Percentiles rank a stretch among this genome's conserved stretches.
Evolutionary conservation across 2,113 vertebrate species (phyloP).

Genomic region (Pungitius pungitius): DNA sequence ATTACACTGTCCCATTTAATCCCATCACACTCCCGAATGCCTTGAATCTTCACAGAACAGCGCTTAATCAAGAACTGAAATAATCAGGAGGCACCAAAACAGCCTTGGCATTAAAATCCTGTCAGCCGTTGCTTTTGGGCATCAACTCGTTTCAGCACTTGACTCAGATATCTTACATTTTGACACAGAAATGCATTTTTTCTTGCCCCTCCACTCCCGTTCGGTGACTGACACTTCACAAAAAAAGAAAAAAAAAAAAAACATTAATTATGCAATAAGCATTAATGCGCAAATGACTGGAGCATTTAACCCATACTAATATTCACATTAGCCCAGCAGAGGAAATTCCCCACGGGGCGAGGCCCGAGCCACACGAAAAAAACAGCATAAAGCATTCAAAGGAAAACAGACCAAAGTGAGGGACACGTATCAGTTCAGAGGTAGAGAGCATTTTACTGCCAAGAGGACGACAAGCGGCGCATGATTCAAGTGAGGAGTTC

Average conservation of each 20-base stretch:
- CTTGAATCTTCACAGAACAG: slow-evolving; percentile 63
- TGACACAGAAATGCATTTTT: slow-evolving; percentile 20
- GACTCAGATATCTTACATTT: slow-evolving; percentile 31
- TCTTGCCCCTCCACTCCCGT: slow-evolving; percentile 6
- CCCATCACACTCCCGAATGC: slow-evolving; percentile 68
- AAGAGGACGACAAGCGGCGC: neutral
- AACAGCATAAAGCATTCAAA: slow-evolving; percentile 52
- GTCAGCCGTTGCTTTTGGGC: slow-evolving; percentile 60
- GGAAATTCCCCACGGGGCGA: slow-evolving; percentile 70
- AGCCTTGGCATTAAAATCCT: slow-evolving; percentile 71
- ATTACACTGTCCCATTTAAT: slow-evolving; percentile 77
- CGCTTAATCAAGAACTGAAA: slow-evolving; percentile 71
- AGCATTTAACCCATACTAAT: slow-evolving; percentile 82
- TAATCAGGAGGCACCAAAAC: slow-evolving; percentile 69
- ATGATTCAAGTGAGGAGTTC: neutral
- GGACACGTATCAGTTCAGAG: slow-evolving; percentile 32
- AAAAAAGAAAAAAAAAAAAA: slow-evolving; percentile 24
- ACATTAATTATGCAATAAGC: slow-evolving; percentile 77
- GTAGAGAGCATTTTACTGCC: neutral
- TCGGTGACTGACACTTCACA: slow-evolving; percentile 44
- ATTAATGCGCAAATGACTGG: slow-evolving; percentile 78
- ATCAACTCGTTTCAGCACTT: slow-evolving; percentile 37
- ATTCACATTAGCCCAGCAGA: slow-evolving; percentile 77
- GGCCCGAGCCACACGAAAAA: slow-evolving; percentile 67
- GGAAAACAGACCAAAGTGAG: slow-evolving; percentile 31